Percentiles rank a stretch among this genome's conserved stretches.
Conservation (phyloP, 2,888 invertebrate genomes). For the Drosophila neonasuta region DNA sequence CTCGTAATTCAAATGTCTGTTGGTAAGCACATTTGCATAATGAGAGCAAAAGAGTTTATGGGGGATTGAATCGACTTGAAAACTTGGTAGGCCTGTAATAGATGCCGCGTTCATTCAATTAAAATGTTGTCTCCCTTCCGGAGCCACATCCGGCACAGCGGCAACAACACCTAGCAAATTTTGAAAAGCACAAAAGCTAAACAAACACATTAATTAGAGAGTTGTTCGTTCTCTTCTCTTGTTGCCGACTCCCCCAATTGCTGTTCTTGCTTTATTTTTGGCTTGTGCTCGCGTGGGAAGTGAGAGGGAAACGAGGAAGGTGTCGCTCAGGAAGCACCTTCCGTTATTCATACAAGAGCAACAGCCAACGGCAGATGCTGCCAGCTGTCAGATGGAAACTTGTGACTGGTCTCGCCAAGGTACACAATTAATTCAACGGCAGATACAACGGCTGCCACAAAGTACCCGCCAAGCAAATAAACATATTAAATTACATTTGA, state of each 20-base stretch:
- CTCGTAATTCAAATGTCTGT: background rate
- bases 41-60: slow-evolving; percentile 3
- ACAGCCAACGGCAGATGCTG: slow-evolving; percentile 17
- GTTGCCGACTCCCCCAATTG: slow-evolving; percentile 9
- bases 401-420: slow-evolving; percentile 34
- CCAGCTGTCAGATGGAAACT: background rate
- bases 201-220: slow-evolving; percentile 75
- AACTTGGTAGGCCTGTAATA: slow-evolving; percentile 15
- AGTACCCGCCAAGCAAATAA: slow-evolving; percentile 58
- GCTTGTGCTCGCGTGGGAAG: background rate
- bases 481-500: slow-evolving; percentile 76
- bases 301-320: slow-evolving; percentile 4
- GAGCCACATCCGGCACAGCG: slow-evolving; percentile 24
- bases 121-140: slow-evolving; percentile 53
- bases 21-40: background rate
- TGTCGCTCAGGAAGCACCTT: slow-evolving; percentile 18
- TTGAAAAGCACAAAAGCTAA: slow-evolving; percentile 56
- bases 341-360: slow-evolving; percentile 24
- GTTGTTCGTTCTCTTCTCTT: slow-evolving; percentile 12
- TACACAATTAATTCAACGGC: slow-evolving; percentile 63
- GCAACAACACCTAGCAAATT: slow-evolving; percentile 55
- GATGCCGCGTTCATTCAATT: slow-evolving; percentile 53
- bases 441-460: slow-evolving; percentile 40
- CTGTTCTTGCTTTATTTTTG: slow-evolving; percentile 21
- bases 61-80: background rate